Evolutionary conservation across 2,888 invertebrate genomes (phyloP), one percentile per base, ranked within the genome.

Genomic region (Amblyjoppa proteus): DNA sequence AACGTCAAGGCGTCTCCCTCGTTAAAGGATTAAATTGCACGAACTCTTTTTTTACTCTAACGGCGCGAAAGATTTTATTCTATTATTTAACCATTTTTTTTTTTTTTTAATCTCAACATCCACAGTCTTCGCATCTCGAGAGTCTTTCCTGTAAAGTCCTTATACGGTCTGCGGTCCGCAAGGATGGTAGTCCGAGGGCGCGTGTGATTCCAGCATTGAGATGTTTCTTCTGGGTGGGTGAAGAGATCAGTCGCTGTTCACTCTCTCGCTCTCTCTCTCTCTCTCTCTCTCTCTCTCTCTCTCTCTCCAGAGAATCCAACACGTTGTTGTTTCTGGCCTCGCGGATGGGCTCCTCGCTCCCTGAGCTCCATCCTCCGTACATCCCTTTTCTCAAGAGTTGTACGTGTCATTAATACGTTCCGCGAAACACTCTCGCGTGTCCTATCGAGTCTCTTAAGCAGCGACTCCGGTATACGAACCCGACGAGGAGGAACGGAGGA

Each of bases 391-490:
- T 74, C 80, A 74, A 78, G 84, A 79, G 80, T 77, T 64, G 80
- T 74, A 81, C 83, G 85, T 86, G 85, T 86, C 85, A 86, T 86
- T 86, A 83, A 86, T 86, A 86, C 83, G 85, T 86, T 86, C 85
- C 56, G 81, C 85, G 83, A 86, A 86, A 86, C 80, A 86, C 77
- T 83, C 85, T 86, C 85, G 85, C 85, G 85, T 86, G 85, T 86
- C 85, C 80, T 83, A 83, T 86, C 85, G 83, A 77, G 51, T 80
- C 68, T 68, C 45, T 79, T 80, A 64, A 80, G 82, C 68, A 53
- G 69, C 64, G 45, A 56, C 74, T 28, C 75, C 34, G 25, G 31
- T 64, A 34, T 34, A 64, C 53, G 53, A 38, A 31, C 28, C 28
- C 6, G 51, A 53, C 78, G 74, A 77, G 51, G 58, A 68, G 53